Percentiles rank a stretch among this genome's conserved stretches.
Evolutionary conservation across 2,113 vertebrate genomes (phyloP).

Genomic region (Rhynchopsitta pachyrhyncha): DNA sequence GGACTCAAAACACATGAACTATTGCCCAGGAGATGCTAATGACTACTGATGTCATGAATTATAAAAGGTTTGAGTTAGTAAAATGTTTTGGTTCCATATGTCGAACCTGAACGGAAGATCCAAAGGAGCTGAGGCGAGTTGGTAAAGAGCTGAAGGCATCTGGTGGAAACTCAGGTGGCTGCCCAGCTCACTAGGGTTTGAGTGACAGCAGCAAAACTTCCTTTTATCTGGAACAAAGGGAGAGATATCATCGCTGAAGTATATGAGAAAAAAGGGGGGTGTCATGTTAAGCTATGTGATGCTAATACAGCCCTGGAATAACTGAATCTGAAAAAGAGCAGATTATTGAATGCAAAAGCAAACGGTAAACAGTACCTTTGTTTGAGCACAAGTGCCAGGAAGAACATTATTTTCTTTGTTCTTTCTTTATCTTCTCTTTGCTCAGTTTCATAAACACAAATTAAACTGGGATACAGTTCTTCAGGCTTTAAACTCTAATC

Average conservation of each 20-base stretch:
- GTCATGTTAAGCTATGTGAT: background rate
- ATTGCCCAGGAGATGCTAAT: background rate
- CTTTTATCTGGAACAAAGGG: background rate
- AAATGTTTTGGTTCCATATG: background rate
- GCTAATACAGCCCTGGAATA: background rate
- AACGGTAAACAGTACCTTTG: background rate
- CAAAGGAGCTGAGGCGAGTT: background rate
- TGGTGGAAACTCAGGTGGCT: background rate
- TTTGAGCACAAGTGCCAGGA: background rate
- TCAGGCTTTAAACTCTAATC: background rate
- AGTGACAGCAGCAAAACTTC: background rate
- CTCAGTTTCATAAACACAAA: background rate
- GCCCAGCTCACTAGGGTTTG: background rate
- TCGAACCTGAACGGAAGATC: background rate
- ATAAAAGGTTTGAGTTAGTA: background rate
- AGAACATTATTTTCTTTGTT: background rate
- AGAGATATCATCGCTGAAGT: background rate
- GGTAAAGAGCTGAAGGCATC: background rate
- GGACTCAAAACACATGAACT: background rate
- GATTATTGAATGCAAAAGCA: background rate
- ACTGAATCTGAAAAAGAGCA: background rate
- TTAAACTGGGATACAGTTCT: background rate
- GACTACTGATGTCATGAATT: background rate
- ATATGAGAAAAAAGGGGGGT: background rate
- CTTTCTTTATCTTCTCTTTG: background rate